Conservation (phyloP, 37 sponge, comb jelly and placozoan species). For the Theonella swinhoei region DNA sequence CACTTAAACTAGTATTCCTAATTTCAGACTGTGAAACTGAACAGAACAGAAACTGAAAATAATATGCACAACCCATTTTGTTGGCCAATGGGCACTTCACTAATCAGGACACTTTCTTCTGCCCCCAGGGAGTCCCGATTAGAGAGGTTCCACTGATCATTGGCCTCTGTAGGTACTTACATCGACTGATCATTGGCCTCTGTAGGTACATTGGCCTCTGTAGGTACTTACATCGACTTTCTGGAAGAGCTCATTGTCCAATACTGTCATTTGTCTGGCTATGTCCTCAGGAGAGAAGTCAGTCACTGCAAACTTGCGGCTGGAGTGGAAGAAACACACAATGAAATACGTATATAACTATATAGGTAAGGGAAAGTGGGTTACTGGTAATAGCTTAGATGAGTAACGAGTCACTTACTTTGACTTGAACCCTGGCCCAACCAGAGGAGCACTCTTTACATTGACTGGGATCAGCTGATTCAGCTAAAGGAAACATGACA, state of each 20-base stretch:
- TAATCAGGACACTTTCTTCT: no score
- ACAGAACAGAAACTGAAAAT: no score
- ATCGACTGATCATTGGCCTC: no score
- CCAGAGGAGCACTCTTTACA: neutral
- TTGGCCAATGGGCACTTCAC: no score
- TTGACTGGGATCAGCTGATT: slow-evolving; percentile 20
- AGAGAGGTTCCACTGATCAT: no score
- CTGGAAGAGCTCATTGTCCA: slow-evolving; percentile 82
- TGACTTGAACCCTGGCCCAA: neutral
- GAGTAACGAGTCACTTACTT: neutral
- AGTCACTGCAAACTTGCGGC: slow-evolving; percentile 26
- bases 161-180: no score
- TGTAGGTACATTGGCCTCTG: no score
- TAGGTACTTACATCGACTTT: slow-evolving; percentile 79
- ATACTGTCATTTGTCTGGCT: slow-evolving; percentile 84
- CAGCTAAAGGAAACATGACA: slow-evolving; percentile 4
- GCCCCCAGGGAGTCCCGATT: no score
- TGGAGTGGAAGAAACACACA: neutral
- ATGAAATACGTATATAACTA: neutral
- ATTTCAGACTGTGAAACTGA: no score
- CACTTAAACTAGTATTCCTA: no score
- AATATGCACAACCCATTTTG: no score
- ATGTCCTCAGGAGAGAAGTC: slow-evolving; percentile 65
- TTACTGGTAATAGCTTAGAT: neutral
- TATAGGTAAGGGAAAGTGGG: neutral